Base-by-base conservation (phyloP, 2,113 vertebrate species). In the Chionis minor region DNA sequence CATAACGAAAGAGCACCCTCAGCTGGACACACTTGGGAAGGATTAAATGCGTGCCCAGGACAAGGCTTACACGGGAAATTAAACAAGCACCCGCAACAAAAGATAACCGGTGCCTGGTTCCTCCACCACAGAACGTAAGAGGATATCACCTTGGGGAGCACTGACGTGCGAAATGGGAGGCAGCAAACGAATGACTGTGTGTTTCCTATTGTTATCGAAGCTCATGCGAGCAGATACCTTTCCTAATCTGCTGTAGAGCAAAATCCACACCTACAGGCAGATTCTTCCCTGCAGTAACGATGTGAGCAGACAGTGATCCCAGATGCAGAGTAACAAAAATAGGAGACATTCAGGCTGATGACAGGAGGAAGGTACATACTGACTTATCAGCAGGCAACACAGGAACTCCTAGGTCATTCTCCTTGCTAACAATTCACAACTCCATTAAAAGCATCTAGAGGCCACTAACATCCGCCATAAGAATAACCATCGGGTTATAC, bases 1-100 rank as follows among this genome's bases (percentile, higher is more conserved):
- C 51, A 28, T 26, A 92, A 85, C 3, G 1, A 58, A 95, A 96
- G 81, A 87, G 95, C 81, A 42, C 95, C 96, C 96, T 84, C 97
- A 88, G 33, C 93, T 97, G 97, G 97, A 63, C 80, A 78, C 26
- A 27, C 23, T 10, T 33, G 67, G 74, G 74, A 94, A 86, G 55
- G 45, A 73, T 8, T 59, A 65, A 83, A 74, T 4, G 59, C 71
- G n/a, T 14, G 40, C 22, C 19, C 45, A 1, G 12, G n/a, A 32
- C 45, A 45, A n/a, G 22, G 45, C 38, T 86, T 54, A 10, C 22
- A 62, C 58, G 35, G 38, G 26, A 80, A 62, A 72, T 20, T 0
- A 58, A 86, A 23, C 28, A n/a, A 42, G 18, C 44, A 58, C 7
- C 30, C 0, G 0, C 40, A 54, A 22, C 2, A 33, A 16, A 26